phyloP scores from a whole-genome alignment of 2,888 invertebrate species.

The Cantharis flavilabris region DNA sequence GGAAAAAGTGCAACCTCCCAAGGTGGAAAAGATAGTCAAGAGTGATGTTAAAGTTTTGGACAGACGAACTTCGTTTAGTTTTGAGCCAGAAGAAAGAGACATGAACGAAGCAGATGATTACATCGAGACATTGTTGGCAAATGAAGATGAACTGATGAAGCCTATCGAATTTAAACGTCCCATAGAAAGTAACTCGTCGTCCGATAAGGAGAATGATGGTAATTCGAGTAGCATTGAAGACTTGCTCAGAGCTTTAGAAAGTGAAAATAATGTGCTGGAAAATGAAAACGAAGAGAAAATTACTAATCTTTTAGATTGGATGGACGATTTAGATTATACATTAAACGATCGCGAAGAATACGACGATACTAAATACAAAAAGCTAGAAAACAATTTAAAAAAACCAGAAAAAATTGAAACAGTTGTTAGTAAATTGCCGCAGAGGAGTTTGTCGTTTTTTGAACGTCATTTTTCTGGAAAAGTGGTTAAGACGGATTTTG shows the following conservation, averaged over 20 bases:
- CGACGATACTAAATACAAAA: conserved; percentile 47
- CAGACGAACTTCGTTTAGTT: conserved; percentile 46
- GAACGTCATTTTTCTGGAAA: conserved; percentile 51
- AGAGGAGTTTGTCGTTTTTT: conserved; percentile 52
- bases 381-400: conserved; percentile 50
- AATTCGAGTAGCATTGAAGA: conserved; percentile 54
- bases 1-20: background rate
- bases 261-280: conserved; percentile 41
- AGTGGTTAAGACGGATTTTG: conserved; percentile 34
- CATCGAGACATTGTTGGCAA: conserved; percentile 52
- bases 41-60: background rate
- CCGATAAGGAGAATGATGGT: conserved; percentile 39
- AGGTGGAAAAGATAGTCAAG: background rate
- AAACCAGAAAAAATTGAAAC: conserved; percentile 44
- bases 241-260: conserved; percentile 52
- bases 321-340: conserved; percentile 53
- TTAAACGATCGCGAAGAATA: conserved; percentile 42
- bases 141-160: conserved; percentile 52
- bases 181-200: conserved; percentile 37
- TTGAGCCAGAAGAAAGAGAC: conserved; percentile 53
- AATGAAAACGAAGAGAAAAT: conserved; percentile 49
- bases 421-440: conserved; percentile 50
- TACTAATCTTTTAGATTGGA: conserved; percentile 53
- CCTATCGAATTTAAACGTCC: conserved; percentile 43
- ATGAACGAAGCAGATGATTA: conserved; percentile 51